Evolutionary conservation across 2,888 invertebrate genomes (phyloP), one percentile per base, ranked within the genome.

Genomic region (Drosophila atripex): DNA sequence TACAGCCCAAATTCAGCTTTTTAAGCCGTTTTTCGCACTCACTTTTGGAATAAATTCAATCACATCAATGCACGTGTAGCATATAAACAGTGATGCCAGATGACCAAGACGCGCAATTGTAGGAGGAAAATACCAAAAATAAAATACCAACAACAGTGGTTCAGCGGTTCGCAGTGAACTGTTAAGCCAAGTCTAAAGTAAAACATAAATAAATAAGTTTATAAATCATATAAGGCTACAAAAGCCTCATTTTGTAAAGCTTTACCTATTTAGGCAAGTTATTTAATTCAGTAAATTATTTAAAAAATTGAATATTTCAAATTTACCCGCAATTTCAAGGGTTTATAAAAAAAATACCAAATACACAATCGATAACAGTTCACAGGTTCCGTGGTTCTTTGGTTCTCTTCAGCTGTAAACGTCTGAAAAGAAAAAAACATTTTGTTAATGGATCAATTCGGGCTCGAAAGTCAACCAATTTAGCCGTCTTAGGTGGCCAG

Each of bases 21-120:
- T 71, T 57, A 25, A 51, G 16, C 5, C 53, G 30, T 18, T 71
- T 58, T 71, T 52, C 6, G 43, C 28, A 18, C 9, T 45, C 18
- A 59, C 60, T 30, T 73, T 64, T 38, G 35, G 50, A 41, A 58
- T n/a, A 65, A 80, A 68, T 56, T 65, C 23, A 43, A 55, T 41
- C 47, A 39, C 68, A 72, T 56, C 74, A 46, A 77, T 80, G 80
- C 80, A 80, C 80, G 80, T 80, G 80, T 80, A 77, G 78, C 64
- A 35, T 35, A n/a, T 35, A n/a, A 35, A 35, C 35, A 35, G 35
- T 35, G 35, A 35, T 35, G 35, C 35, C 35, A 35, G 35, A 35
- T 32, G 32, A 4, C 12, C 32, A 5, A 12, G 32, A 12, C 5
- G 6, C 32, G 5, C 6, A 32, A 5, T 12, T 12, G 12, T 12